phyloP scores from a whole-genome alignment of 2,113 vertebrate species.

The Sprattus sprattus region DNA sequence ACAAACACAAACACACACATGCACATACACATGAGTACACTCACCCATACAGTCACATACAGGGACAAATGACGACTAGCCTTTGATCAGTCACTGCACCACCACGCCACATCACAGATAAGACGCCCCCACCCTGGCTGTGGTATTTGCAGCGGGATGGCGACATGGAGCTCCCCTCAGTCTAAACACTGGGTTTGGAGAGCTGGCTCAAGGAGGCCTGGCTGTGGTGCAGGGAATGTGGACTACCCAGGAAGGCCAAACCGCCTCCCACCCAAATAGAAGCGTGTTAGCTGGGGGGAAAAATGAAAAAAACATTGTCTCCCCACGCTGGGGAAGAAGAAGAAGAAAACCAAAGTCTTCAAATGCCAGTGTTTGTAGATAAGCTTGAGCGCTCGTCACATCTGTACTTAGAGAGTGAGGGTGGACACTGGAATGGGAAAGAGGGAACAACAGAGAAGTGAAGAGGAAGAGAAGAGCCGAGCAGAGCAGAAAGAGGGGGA shows the following conservation, averaged over 20 bases:
- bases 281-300: background rate
- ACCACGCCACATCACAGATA: background rate
- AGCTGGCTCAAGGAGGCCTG: background rate
- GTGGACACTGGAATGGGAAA: background rate
- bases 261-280: background rate
- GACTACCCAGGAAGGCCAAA: background rate
- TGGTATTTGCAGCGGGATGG: background rate
- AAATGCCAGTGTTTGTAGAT: too few relatives aligned
- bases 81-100: background rate
- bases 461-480: too few relatives aligned
- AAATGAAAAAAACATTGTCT: too few relatives aligned
- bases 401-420: too few relatives aligned
- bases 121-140: background rate
- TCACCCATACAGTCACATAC: background rate
- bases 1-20: background rate
- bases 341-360: too few relatives aligned
- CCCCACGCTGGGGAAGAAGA: too few relatives aligned
- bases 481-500: too few relatives aligned
- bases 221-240: background rate
- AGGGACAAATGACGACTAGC: background rate
- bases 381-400: too few relatives aligned
- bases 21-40: background rate
- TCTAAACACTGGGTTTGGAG: background rate
- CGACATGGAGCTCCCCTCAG: background rate
- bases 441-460: background rate